Evolutionary conservation across 2,113 vertebrate species (phyloP).

Genomic region (Petromus typicus): DNA sequence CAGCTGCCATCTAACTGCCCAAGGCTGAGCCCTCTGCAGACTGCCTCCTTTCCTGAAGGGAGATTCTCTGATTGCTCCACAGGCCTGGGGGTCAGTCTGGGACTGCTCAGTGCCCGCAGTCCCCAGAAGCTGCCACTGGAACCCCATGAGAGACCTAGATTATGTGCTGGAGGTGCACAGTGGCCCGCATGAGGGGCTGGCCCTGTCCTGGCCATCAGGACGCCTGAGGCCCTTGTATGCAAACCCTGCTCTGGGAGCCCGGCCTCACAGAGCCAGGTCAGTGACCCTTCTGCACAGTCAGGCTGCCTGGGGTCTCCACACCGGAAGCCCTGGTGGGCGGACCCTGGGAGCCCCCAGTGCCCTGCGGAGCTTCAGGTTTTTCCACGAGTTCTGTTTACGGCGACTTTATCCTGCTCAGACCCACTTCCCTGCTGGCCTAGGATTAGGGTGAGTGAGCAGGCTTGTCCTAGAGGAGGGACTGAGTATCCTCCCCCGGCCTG

Average conservation of each 20-base stretch:
- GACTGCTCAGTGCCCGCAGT: neutral
- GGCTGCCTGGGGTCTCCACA: neutral
- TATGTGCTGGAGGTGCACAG: neutral
- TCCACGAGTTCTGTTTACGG: neutral
- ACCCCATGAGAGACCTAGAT: neutral
- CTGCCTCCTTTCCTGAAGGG: neutral
- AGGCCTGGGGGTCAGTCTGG: neutral
- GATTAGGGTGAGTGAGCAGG: neutral
- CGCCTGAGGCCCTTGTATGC: neutral
- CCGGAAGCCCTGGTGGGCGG: neutral
- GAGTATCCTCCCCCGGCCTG: no score
- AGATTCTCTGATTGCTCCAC: neutral
- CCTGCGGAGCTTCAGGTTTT: rapidly evolving
- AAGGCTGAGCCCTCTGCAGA: rapidly evolving
- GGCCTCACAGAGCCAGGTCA: neutral
- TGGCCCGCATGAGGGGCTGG: neutral
- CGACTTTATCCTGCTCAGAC: neutral
- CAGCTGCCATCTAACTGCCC: neutral
- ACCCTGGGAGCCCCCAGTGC: neutral
- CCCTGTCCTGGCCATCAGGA: neutral
- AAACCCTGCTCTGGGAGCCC: neutral
- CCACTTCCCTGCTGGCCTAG: neutral
- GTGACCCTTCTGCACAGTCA: neutral
- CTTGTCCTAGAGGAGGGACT: neutral
- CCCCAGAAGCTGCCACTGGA: neutral